Evolutionary conservation across 2,888 invertebrate genomes (phyloP).

Genomic region (Campoplex capitator): DNA sequence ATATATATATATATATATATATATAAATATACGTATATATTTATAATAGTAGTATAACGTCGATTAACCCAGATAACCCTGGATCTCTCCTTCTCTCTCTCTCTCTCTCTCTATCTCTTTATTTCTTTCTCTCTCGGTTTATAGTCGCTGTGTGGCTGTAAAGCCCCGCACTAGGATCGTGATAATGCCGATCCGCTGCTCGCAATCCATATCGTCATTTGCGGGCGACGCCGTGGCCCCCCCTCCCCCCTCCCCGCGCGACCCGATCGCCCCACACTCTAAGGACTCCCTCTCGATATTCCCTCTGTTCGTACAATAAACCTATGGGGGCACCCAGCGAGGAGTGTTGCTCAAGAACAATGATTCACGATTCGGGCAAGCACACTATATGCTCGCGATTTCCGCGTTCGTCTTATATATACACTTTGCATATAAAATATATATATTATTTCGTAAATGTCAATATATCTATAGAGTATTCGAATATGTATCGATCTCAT

Average conservation of each 20-base stretch:
- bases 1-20: not conserved
- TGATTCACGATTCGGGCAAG: slow-evolving; percentile 77
- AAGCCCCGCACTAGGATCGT: slow-evolving; percentile 71
- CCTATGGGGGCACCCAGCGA: slow-evolving; percentile 41
- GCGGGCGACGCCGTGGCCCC: slow-evolving; percentile 66
- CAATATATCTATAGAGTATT: not conserved
- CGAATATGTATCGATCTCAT: slow-evolving; percentile 1
- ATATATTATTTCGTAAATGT: slow-evolving; percentile 6
- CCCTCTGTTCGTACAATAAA: slow-evolving; percentile 40
- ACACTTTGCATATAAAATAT: slow-evolving; percentile 52
- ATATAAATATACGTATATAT: slow-evolving; percentile 5
- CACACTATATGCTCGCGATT: slow-evolving; percentile 67
- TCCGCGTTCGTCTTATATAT: slow-evolving; percentile 68
- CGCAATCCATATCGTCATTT: slow-evolving; percentile 76
- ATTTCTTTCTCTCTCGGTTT: slow-evolving; percentile 16
- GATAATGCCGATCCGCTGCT: slow-evolving; percentile 76
- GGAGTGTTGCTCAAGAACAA: slow-evolving; percentile 72
- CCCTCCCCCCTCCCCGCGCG: slow-evolving; percentile 13
- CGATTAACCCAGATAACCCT: slow-evolving; percentile 79
- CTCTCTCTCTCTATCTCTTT: slow-evolving; percentile 40
- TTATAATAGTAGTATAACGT: slow-evolving; percentile 69
- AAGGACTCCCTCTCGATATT: slow-evolving; percentile 55
- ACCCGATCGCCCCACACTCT: slow-evolving; percentile 47
- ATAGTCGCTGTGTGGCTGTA: slow-evolving; percentile 43
- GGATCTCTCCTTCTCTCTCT: slow-evolving; percentile 61